These are phyloP conservation scores for Boleophthalmus pectinirostris DNA, from an alignment of 2,113 vertebrate species.

Conservation along the genomic window DNA sequence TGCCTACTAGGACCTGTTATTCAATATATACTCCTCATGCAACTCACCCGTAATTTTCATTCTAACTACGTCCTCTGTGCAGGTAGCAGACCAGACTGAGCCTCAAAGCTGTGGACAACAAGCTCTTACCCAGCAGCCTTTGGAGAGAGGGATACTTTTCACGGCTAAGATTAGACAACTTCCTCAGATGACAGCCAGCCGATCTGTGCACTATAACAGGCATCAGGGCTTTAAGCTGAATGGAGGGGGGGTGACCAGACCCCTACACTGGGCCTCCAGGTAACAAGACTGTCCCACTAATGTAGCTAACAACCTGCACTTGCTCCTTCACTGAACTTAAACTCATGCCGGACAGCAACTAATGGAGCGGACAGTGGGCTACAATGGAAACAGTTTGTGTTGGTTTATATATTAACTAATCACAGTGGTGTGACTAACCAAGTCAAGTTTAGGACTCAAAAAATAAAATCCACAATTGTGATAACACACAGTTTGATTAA, in stretches of 20 bases:
- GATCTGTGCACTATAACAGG: constrained; percentile 76
- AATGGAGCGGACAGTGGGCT: constrained; percentile 16
- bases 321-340: constrained; percentile 25
- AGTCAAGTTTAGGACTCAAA: not conserved
- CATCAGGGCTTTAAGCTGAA: constrained; percentile 55
- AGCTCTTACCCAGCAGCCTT: constrained; percentile 33
- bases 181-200: constrained; percentile 77
- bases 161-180: constrained; percentile 79
- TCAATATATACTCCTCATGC: not conserved
- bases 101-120: constrained; percentile 5
- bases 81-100: constrained; percentile 49
- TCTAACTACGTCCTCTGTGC: constrained; percentile 51
- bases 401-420: constrained; percentile 36
- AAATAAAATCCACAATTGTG: not conserved
- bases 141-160: constrained; percentile 48
- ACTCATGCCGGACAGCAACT: not conserved
- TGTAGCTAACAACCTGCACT: constrained; percentile 4
- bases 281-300: constrained; percentile 20
- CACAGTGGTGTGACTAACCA: not conserved
- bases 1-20: not conserved
- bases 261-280: constrained; percentile 53
- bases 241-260: constrained; percentile 18
- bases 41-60: constrained; percentile 75
- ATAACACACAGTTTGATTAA: not conserved
- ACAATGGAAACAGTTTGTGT: constrained; percentile 16